Evolutionary conservation across 2,113 vertebrate species (phyloP).

Genomic region (Myotis brandtii): DNA sequence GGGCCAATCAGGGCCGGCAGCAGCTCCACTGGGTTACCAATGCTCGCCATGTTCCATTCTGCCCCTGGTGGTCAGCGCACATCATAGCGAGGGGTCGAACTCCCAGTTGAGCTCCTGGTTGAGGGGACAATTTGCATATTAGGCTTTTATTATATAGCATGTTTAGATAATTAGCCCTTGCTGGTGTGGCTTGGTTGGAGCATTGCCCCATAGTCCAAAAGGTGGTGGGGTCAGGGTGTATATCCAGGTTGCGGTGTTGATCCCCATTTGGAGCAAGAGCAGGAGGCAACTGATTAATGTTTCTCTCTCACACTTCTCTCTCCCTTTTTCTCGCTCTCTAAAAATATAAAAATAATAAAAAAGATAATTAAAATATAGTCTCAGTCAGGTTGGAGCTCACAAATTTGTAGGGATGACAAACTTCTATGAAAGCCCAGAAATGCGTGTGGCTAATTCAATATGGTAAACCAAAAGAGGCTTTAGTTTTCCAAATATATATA

Average conservation of each 20-base stretch:
- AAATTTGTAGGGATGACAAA: neutral
- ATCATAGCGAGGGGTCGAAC: too few relatives aligned
- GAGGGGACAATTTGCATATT: too few relatives aligned
- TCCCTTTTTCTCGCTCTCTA: neutral
- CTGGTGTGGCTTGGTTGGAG: neutral
- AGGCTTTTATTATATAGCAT: too few relatives aligned
- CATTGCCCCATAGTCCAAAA: neutral
- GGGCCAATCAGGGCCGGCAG: too few relatives aligned
- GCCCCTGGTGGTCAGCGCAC: too few relatives aligned
- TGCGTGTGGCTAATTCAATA: neutral
- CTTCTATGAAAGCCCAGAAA: neutral
- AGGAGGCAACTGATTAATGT: neutral
- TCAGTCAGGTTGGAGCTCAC: neutral
- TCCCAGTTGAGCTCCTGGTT: too few relatives aligned
- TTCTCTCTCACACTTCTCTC: neutral
- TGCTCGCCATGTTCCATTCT: too few relatives aligned
- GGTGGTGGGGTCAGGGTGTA: neutral
- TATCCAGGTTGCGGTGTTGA: neutral
- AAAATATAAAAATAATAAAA: neutral
- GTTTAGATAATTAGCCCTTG: neutral
- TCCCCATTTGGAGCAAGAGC: neutral
- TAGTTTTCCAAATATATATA: slow-evolving; percentile 20
- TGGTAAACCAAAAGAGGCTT: neutral
- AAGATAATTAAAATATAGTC: neutral
- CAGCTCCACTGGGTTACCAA: too few relatives aligned